A percentile compares a stretch with the other conserved stretches of the same genome.
phyloP scores from a whole-genome alignment of 2,113 vertebrate species.

The Natator depressus region DNA sequence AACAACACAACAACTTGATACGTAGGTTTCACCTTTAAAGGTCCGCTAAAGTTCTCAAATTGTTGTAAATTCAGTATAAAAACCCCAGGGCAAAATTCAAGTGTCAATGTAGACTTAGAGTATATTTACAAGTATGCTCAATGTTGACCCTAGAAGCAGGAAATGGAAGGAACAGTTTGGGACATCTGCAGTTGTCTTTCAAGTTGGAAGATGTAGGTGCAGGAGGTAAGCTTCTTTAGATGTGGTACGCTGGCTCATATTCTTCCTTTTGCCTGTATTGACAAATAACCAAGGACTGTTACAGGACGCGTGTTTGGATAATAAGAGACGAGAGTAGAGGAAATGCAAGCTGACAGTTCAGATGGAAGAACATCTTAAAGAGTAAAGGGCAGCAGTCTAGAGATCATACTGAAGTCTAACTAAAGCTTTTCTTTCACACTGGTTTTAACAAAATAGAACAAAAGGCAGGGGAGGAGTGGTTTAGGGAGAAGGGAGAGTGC shows the following conservation, averaged over 20 bases:
- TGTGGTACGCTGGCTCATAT: neutral
- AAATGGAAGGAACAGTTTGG: constrained; percentile 52
- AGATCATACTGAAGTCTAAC: neutral
- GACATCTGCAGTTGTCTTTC: constrained; percentile 8
- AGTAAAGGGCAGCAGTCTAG: neutral
- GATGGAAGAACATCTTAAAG: neutral
- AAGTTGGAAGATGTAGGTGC: neutral
- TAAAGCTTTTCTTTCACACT: neutral
- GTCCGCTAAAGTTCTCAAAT: neutral
- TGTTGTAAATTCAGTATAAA: constrained; percentile 12
- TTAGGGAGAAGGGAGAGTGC: neutral
- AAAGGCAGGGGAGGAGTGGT: neutral
- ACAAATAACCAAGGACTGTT: neutral
- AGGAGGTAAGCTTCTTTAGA: neutral
- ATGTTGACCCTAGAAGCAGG: constrained; percentile 13
- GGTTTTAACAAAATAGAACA: constrained; percentile 9
- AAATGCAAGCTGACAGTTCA: neutral
- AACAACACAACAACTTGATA: neutral
- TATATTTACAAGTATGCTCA: constrained; percentile 12
- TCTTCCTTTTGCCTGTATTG: neutral
- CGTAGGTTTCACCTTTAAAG: neutral
- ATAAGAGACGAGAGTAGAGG: neutral
- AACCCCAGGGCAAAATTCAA: constrained; percentile 7
- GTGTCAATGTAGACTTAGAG: neutral
- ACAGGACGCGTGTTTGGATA: neutral